Conservation (phyloP, 2,113 vertebrate species). For the Strigops habroptila region DNA sequence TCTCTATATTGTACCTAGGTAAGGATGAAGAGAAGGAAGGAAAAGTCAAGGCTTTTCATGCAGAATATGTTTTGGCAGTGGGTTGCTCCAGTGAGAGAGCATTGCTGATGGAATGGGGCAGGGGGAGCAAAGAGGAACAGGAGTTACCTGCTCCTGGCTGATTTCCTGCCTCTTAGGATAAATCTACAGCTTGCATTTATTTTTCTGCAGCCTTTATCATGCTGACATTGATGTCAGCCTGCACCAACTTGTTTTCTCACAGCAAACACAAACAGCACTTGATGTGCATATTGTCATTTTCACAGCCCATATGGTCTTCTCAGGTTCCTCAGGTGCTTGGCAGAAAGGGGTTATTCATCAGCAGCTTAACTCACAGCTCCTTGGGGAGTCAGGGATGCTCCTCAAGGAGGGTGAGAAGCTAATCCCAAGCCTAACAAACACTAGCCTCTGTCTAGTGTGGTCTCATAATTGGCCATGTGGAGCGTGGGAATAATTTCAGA, state of each 20-base stretch:
- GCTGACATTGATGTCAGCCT: conserved; percentile 7
- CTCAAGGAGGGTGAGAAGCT: neutral
- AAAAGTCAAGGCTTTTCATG: neutral
- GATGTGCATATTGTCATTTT: conserved; percentile 41
- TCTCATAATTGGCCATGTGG: neutral
- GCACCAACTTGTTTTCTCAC: neutral
- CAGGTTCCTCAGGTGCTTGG: conserved; percentile 39
- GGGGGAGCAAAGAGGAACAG: neutral
- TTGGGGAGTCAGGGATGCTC: neutral
- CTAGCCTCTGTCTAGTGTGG: neutral
- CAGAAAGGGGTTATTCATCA: neutral
- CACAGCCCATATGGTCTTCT: conserved; percentile 20
- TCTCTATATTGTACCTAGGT: neutral
- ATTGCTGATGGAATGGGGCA: neutral
- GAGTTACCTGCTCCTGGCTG: neutral
- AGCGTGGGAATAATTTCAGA: neutral
- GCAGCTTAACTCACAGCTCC: neutral
- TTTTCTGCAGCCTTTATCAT: neutral
- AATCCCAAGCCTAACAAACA: neutral
- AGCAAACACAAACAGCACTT: neutral
- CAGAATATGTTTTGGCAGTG: fast-evolving
- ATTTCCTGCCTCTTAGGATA: neutral
- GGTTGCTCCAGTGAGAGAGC: neutral
- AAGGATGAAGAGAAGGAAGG: neutral
- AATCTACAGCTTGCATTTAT: neutral